Percentiles rank a stretch among this genome's conserved stretches.
Evolutionary conservation across 2,113 vertebrate species (phyloP).

Genomic region (rat (Rattus norvegicus)): DNA sequence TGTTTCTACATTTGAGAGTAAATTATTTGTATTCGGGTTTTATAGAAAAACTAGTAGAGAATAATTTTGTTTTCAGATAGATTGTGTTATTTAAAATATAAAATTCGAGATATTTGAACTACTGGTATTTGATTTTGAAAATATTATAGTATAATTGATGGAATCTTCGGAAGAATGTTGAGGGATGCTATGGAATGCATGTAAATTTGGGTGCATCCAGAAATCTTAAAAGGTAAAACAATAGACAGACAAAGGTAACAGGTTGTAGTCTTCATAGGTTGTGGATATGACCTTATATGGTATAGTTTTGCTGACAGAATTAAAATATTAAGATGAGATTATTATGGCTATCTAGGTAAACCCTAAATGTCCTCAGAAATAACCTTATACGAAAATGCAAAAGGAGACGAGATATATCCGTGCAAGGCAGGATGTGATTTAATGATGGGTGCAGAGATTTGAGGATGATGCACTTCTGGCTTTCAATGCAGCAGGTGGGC

Average conservation of each 20-base stretch:
- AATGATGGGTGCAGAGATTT: neutral
- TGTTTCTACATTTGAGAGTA: neutral
- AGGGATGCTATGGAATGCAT: neutral
- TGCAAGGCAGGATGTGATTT: neutral
- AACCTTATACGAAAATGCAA: neutral
- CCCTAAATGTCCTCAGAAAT: neutral
- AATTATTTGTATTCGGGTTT: conserved; percentile 12
- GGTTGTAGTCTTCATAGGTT: neutral
- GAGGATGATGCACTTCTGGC: neutral
- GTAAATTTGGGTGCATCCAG: neutral
- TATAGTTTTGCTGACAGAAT: neutral
- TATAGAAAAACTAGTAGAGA: neutral
- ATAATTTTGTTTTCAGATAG: neutral
- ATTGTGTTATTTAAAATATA: neutral
- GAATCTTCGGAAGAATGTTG: neutral
- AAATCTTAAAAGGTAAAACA: neutral
- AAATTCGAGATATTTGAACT: neutral
- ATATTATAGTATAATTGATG: neutral
- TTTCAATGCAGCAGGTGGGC: neutral
- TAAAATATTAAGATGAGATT: neutral
- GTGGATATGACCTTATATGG: neutral
- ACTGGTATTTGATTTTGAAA: conserved; percentile 11
- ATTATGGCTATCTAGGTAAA: neutral
- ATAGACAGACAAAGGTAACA: neutral
- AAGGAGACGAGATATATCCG: neutral